phyloP scores from a whole-genome alignment of 2,113 vertebrate species.

The Stegastes partitus region DNA sequence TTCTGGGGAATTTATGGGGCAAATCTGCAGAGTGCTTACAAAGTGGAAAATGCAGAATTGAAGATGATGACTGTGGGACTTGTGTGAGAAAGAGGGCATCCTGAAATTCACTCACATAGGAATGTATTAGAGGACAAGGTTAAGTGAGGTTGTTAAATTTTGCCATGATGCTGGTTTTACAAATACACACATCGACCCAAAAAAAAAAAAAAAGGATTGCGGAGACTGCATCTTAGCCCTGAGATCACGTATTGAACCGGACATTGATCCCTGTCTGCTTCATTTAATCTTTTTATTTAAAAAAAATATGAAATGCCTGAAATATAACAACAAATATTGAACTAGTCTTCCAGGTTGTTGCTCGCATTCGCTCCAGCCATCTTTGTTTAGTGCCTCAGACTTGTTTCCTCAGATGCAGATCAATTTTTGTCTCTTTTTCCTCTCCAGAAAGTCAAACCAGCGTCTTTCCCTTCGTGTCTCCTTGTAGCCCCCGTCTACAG shows the following conservation, averaged over 20 bases:
- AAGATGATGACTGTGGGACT: slow-evolving; percentile 3
- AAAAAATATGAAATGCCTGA: too few relatives aligned
- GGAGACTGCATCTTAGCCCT: not conserved
- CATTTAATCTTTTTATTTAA: not conserved
- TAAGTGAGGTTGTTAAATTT: too few relatives aligned
- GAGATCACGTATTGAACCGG: not conserved
- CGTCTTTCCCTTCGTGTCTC: not conserved
- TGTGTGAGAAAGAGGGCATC: slow-evolving; percentile 8
- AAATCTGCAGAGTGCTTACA: slow-evolving; percentile 34
- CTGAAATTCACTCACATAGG: slow-evolving; percentile 10
- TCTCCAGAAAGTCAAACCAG: slow-evolving; percentile 3
- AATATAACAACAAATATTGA: too few relatives aligned
- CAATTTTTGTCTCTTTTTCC: not conserved
- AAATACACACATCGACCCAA: too few relatives aligned
- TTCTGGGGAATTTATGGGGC: slow-evolving; percentile 31
- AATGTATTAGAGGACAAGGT: not conserved
- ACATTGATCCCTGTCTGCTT: not conserved
- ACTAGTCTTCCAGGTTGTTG: too few relatives aligned
- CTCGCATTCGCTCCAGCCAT: not conserved
- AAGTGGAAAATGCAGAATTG: slow-evolving; percentile 33
- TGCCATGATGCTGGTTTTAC: too few relatives aligned
- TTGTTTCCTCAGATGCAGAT: too few relatives aligned
- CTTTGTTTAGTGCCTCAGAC: too few relatives aligned
- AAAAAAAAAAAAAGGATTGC: not conserved
- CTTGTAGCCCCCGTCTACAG: not conserved